Percentiles rank a stretch among this genome's conserved stretches.
Evolutionary conservation across 2,888 invertebrate species (phyloP).

Genomic region (Parelbella ahira): DNA sequence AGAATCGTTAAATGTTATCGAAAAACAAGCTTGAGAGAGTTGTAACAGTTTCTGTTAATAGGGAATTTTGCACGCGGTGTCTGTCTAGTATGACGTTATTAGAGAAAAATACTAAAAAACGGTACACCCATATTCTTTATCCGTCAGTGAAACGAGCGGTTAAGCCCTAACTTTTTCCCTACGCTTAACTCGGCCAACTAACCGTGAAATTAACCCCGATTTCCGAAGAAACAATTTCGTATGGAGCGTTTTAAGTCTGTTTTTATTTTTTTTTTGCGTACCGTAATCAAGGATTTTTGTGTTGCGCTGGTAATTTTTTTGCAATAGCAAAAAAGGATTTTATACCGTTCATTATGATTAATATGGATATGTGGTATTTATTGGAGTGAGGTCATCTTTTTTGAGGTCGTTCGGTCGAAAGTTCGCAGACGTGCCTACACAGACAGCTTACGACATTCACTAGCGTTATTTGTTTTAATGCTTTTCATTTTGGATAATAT

Average conservation of each 20-base stretch:
- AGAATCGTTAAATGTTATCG: no score
- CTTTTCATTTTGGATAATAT: no score
- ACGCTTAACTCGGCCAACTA: conserved; percentile 46
- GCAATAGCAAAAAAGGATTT: conserved; percentile 28
- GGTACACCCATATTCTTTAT: no score
- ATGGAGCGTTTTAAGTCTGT: conserved; percentile 43
- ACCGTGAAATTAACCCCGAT: conserved; percentile 60
- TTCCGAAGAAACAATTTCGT: conserved; percentile 55
- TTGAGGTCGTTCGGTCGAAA: conserved; percentile 7
- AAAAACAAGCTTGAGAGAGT: no score
- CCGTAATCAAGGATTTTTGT: conserved; percentile 27
- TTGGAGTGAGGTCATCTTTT: conserved; percentile 21
- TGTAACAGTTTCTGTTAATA: no score
- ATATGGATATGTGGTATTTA: conserved; percentile 16
- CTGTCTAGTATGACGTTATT: no score
- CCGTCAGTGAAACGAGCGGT: conserved; percentile 2
- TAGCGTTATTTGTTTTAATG: no score
- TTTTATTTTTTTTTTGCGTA: conserved; percentile 31
- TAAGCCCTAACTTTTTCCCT: conserved; percentile 29
- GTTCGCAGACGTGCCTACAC: no score
- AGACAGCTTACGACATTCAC: no score
- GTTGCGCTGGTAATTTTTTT: conserved; percentile 29
- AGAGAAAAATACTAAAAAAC: no score
- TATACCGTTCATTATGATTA: no score
- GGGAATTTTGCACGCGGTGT: no score